phyloP scores from a whole-genome alignment of 2,113 vertebrate genomes.

The Aptenodytes patagonicus region DNA sequence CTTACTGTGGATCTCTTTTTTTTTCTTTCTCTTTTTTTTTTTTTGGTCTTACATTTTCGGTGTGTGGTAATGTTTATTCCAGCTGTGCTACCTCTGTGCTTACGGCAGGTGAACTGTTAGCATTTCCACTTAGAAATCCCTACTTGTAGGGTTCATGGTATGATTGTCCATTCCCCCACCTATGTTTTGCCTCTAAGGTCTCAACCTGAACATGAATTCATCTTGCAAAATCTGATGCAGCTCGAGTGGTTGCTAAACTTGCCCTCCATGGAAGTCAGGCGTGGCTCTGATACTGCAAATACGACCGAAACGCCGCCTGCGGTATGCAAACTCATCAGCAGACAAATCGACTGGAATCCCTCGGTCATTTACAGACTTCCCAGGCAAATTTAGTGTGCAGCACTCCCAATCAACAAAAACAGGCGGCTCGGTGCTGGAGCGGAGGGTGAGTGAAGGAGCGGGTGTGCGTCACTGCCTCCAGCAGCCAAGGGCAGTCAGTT shows the following conservation, averaged over 20 bases:
- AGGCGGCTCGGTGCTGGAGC: background rate
- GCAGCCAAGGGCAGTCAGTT: background rate
- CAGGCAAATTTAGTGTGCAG: background rate
- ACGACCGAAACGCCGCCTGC: accelerated
- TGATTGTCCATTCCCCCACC: background rate
- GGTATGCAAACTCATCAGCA: background rate
- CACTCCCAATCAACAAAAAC: accelerated
- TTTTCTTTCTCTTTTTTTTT: background rate
- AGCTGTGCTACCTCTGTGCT: background rate
- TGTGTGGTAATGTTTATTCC: background rate
- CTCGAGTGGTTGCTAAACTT: background rate
- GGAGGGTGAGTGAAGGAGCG: background rate
- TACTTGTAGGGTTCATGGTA: background rate
- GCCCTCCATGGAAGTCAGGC: background rate
- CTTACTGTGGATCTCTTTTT: background rate
- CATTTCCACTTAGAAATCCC: slow-evolving; percentile 22
- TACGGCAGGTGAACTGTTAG: background rate
- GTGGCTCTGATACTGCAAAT: background rate
- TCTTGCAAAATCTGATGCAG: background rate
- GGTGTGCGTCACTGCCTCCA: accelerated
- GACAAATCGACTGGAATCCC: background rate
- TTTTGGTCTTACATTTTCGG: background rate
- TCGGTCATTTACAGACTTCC: background rate
- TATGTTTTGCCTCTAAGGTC: background rate
- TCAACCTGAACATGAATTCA: background rate